phyloP scores from a whole-genome alignment of 2,888 invertebrate species.

The Criorhina ranunculi region DNA sequence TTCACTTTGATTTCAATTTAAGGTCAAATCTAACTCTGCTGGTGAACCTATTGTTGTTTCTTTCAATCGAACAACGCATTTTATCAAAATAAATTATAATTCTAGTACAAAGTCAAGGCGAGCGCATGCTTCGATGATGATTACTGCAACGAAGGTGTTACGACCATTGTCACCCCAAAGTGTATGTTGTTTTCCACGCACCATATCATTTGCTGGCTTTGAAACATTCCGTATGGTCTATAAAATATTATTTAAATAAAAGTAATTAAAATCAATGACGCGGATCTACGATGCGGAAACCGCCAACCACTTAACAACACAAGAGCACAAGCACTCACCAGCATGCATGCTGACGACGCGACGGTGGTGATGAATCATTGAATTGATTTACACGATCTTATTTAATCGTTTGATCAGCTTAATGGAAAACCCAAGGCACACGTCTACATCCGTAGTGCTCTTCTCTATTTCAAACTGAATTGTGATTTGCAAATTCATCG shows the following conservation, averaged over 20 bases:
- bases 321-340: not conserved
- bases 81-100: constrained; percentile 12
- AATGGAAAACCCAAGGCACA: constrained; percentile 64
- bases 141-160: constrained; percentile 39
- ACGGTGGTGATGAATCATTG: constrained; percentile 52
- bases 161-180: constrained; percentile 48
- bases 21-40: not conserved
- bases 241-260: not conserved
- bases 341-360: no score
- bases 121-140: constrained; percentile 21
- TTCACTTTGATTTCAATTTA: not conserved
- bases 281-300: constrained; percentile 62
- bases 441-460: constrained; percentile 14
- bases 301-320: constrained; percentile 19
- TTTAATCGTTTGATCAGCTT: constrained; percentile 55
- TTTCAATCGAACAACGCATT: not conserved
- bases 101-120: constrained; percentile 66
- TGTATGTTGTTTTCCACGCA: constrained; percentile 6
- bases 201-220: constrained; percentile 7
- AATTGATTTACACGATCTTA: constrained; percentile 43
- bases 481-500: constrained; percentile 55
- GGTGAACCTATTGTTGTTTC: no score
- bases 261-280: constrained; percentile 51
- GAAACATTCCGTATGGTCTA: constrained; percentile 36
- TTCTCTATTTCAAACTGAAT: constrained; percentile 39